Percentiles rank a stretch among this genome's conserved stretches.
Evolutionary conservation across 2,113 vertebrate species (phyloP).

Genomic region (Alaudala cheleensis): DNA sequence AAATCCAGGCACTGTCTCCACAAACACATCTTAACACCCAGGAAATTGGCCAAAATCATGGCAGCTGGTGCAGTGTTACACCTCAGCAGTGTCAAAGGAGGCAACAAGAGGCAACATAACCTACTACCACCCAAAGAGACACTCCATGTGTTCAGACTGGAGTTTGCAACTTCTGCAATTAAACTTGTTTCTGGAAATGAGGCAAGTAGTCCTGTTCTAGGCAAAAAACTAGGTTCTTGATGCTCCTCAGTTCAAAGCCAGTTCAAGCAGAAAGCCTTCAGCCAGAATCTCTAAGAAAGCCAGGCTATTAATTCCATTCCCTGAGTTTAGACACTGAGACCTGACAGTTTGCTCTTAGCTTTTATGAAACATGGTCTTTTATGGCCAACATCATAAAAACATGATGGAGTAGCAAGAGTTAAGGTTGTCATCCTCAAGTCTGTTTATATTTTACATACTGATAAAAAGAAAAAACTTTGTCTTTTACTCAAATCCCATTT

Average conservation of each 20-base stretch:
- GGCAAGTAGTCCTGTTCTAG: not conserved
- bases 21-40: not conserved
- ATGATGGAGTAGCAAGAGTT: not conserved
- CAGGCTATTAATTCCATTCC: not conserved
- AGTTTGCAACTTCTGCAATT: not conserved
- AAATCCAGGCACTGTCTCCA: not conserved
- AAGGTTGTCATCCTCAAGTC: not conserved
- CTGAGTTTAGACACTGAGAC: not conserved
- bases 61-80: not conserved
- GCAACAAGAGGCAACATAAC: not conserved
- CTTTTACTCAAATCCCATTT: not conserved
- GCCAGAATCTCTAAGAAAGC: not conserved
- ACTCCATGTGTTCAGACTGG: not conserved
- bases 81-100: not conserved
- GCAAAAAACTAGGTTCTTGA: not conserved
- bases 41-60: accelerated
- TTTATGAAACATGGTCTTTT: not conserved
- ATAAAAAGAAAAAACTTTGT: not conserved
- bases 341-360: not conserved
- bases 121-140: not conserved
- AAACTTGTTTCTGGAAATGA: not conserved
- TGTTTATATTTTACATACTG: not conserved
- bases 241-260: not conserved
- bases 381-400: not conserved
- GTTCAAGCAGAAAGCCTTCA: not conserved